Conservation (phyloP, 2,888 invertebrate species). For the Melangyna quadrimaculata region DNA sequence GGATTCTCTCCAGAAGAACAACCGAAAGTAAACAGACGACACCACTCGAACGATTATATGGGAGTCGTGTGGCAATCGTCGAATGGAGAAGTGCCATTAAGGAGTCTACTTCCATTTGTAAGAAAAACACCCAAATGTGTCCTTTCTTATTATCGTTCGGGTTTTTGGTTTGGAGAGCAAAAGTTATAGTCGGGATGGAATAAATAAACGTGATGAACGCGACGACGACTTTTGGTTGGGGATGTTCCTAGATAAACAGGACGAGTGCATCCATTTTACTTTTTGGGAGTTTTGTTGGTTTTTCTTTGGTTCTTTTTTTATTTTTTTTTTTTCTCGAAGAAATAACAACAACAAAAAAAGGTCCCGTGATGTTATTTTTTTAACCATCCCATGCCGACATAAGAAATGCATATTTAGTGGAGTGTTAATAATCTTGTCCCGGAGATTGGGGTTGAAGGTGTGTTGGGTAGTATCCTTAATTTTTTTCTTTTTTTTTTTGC, state of each 20-base stretch:
- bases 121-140: constrained; percentile 67
- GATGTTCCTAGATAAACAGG: constrained; percentile 66
- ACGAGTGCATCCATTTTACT: constrained; percentile 69
- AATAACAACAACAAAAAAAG: constrained; percentile 31
- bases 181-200: constrained; percentile 48
- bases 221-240: constrained; percentile 4
- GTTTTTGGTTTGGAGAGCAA: constrained; percentile 31
- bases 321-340: neutral
- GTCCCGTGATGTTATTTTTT: constrained; percentile 55
- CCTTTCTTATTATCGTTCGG: constrained; percentile 23
- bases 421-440: constrained; percentile 81
- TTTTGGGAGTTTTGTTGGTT: constrained; percentile 67
- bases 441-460: constrained; percentile 71
- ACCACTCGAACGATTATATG: constrained; percentile 33
- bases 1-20: constrained; percentile 20
- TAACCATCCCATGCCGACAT: constrained; percentile 63
- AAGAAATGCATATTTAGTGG: constrained; percentile 81
- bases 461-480: constrained; percentile 44
- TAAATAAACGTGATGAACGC: constrained; percentile 58
- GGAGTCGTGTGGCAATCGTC: constrained; percentile 67
- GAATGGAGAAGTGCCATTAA: constrained; percentile 63
- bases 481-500: neutral
- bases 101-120: constrained; percentile 61
- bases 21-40: constrained; percentile 56
- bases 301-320: constrained; percentile 32